A percentile compares a stretch with the other conserved stretches of the same genome.
Evolutionary conservation across 2,888 invertebrate species (phyloP).

Genomic region (Gisinianus flammeolus): DNA sequence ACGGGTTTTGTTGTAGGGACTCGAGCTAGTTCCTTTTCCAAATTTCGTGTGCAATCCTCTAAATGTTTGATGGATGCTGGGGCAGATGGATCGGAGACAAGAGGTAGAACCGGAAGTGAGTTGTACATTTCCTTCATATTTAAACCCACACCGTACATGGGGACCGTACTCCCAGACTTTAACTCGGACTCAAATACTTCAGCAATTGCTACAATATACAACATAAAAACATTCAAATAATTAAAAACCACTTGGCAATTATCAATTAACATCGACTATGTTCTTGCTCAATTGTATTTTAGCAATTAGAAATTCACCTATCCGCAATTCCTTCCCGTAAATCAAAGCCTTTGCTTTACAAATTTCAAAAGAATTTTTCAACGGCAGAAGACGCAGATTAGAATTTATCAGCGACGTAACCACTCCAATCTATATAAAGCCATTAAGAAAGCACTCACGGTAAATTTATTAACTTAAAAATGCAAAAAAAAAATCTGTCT

Average conservation of each 20-base stretch:
- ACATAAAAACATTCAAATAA: background rate
- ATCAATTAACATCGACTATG: no score
- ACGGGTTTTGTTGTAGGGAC: background rate
- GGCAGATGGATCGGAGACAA: background rate
- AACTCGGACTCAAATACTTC: background rate
- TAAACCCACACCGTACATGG: background rate
- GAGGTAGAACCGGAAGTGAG: no score
- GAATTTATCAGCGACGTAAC: constrained; percentile 66
- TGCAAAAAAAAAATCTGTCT: no score
- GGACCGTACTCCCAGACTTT: background rate
- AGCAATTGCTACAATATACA: background rate
- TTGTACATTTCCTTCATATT: background rate
- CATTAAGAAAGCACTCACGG: no score
- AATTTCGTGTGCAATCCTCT: background rate
- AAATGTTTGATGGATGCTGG: no score
- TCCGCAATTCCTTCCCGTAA: constrained; percentile 60
- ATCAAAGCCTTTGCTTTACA: constrained; percentile 64
- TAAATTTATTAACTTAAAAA: no score
- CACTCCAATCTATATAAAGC: constrained; percentile 43
- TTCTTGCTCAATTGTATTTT: background rate
- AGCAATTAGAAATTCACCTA: background rate
- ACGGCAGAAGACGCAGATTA: constrained; percentile 64
- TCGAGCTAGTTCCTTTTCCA: background rate
- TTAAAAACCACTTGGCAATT: no score
- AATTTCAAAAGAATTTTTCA: constrained; percentile 65